Percentiles rank a stretch among this genome's conserved stretches.
These are phyloP conservation scores for Apantesis nais DNA, from an alignment of 2,888 invertebrate species.

Conservation along the genomic window DNA sequence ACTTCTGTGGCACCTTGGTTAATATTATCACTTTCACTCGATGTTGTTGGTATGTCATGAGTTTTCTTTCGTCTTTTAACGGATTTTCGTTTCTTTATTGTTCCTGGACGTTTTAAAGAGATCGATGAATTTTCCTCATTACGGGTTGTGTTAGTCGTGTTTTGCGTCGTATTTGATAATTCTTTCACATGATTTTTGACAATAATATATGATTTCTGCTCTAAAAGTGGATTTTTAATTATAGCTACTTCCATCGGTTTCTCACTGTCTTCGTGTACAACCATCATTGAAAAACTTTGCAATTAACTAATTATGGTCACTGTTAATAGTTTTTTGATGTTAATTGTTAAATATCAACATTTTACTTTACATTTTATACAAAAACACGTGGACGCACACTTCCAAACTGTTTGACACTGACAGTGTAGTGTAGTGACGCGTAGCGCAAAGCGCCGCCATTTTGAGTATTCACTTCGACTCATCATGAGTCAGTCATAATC, in stretches of 20 bases:
- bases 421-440: conserved; percentile 16
- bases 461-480: conserved; percentile 1
- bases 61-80: conserved; percentile 24
- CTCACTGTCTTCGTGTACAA: conserved; percentile 58
- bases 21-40: conserved; percentile 27
- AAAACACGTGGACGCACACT: conserved; percentile 26
- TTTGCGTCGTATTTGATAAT: conserved; percentile 35
- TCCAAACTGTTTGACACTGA: conserved; percentile 21
- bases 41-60: conserved; percentile 17
- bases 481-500: neutral
- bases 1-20: conserved; percentile 40
- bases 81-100: conserved; percentile 27
- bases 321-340: neutral
- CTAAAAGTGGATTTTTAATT: conserved; percentile 47
- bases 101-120: conserved; percentile 11
- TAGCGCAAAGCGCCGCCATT: conserved; percentile 19
- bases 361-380: conserved; percentile 9
- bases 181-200: conserved; percentile 65
- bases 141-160: neutral
- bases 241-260: conserved; percentile 50
- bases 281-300: conserved; percentile 49
- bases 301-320: neutral
- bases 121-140: conserved; percentile 25
- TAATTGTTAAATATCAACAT: neutral
- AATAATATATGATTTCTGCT: conserved; percentile 57